Conservation (phyloP, 2,797 vertebrate genomes). For the Enteromius argenteus region DNA sequence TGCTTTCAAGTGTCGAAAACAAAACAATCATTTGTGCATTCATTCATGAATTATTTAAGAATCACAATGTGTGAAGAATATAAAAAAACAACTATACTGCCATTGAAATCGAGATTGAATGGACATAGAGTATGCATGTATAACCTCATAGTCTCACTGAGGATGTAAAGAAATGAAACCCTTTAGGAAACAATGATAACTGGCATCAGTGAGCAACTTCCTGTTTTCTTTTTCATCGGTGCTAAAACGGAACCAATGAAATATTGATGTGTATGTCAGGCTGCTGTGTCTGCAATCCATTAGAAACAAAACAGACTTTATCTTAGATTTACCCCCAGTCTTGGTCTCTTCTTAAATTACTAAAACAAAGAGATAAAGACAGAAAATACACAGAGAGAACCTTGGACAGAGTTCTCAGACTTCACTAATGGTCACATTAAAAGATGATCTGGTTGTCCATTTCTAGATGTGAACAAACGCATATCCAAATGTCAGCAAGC, state of each 20-base stretch:
- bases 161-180: constrained; percentile 24
- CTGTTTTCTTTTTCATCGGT: constrained; percentile 63
- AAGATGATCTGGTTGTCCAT: constrained; percentile 6
- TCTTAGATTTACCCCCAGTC: constrained; percentile 21
- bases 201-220: constrained; percentile 73
- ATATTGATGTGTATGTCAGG: constrained; percentile 80
- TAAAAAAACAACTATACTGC: background rate
- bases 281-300: constrained; percentile 70
- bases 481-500: background rate
- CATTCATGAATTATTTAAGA: background rate
- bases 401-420: constrained; percentile 9
- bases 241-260: constrained; percentile 77
- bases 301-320: constrained; percentile 72
- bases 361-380: constrained; percentile 10
- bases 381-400: background rate
- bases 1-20: background rate
- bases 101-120: background rate
- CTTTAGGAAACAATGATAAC: constrained; percentile 62
- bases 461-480: background rate
- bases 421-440: background rate
- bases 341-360: constrained; percentile 18
- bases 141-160: background rate
- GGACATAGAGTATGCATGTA: background rate
- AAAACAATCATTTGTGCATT: background rate
- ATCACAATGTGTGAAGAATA: background rate